A percentile compares a stretch with the other conserved stretches of the same genome.
phyloP scores from a whole-genome alignment of 1,140 invertebrate species.

The Ladona fulva region DNA sequence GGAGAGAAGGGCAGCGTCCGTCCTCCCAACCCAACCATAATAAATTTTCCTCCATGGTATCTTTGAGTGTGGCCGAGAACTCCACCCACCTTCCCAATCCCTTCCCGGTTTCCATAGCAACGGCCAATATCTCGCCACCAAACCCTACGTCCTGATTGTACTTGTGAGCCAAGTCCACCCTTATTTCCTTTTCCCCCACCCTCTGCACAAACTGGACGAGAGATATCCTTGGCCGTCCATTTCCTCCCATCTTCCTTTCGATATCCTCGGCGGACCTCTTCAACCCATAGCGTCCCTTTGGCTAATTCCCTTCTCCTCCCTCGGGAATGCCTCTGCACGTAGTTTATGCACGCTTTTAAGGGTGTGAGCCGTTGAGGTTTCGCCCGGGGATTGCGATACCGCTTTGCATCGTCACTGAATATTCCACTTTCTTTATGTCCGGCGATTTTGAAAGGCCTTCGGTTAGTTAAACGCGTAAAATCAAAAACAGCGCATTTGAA shows the following conservation, averaged over 20 bases:
- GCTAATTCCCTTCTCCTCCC: not conserved
- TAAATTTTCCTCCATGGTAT: conserved; percentile 7
- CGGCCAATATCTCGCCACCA: conserved; percentile 6
- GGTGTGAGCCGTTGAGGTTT: too few relatives aligned
- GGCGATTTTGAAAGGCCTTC: too few relatives aligned
- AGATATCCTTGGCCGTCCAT: conserved; percentile 7
- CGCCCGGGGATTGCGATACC: too few relatives aligned
- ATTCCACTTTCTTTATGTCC: too few relatives aligned
- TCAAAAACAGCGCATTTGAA: too few relatives aligned
- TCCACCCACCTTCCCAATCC: not conserved
- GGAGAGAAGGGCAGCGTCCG: not conserved
- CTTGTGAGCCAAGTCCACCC: not conserved
- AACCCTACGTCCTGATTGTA: conserved; percentile 4
- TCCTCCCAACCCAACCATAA: not conserved
- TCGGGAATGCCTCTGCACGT: too few relatives aligned
- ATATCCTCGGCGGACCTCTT: not conserved
- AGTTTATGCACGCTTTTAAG: too few relatives aligned
- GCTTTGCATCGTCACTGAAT: too few relatives aligned
- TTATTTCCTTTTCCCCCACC: not conserved
- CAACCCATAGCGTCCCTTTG: not conserved
- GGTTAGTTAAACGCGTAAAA: too few relatives aligned
- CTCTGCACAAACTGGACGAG: not conserved
- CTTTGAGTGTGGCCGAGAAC: conserved; percentile 2
- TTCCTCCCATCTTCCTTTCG: not conserved
- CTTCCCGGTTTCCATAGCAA: not conserved